phyloP scores from a whole-genome alignment of 2,797 vertebrate species.

The Distichodus sexfasciatus region DNA sequence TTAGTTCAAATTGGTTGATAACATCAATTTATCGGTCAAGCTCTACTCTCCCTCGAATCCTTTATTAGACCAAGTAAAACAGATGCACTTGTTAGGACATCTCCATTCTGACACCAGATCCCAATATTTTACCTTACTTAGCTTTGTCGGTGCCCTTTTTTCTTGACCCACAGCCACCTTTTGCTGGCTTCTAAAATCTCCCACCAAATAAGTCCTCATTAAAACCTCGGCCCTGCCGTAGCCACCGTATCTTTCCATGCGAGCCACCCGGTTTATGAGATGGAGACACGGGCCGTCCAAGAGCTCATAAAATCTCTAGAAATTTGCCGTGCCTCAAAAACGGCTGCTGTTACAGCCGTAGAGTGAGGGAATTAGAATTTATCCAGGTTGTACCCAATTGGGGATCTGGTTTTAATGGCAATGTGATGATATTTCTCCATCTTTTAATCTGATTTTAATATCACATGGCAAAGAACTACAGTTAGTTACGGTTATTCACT shows the following conservation, averaged over 20 bases:
- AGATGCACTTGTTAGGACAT: not conserved
- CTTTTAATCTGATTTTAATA: not conserved
- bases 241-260: constrained; percentile 11
- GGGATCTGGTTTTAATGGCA: constrained; percentile 5
- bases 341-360: constrained; percentile 5
- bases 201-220: constrained; percentile 30
- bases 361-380: constrained; percentile 6
- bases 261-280: constrained; percentile 3
- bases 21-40: too few relatives aligned
- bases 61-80: not conserved
- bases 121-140: not conserved
- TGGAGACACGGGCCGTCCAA: constrained; percentile 14
- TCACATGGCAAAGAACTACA: not conserved
- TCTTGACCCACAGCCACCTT: not conserved
- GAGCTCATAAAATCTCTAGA: constrained; percentile 19
- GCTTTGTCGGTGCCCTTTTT: not conserved
- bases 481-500: not conserved
- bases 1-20: too few relatives aligned
- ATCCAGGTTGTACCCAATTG: constrained; percentile 13
- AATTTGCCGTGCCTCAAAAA: constrained; percentile 8
- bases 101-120: not conserved
- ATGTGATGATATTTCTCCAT: constrained; percentile 10
- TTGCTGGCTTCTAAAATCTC: not conserved
- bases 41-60: too few relatives aligned
- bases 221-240: not conserved